A percentile compares a stretch with the other conserved stretches of the same genome.
phyloP scores from a whole-genome alignment of 2,113 vertebrate species.

The Paedocypris sp. region DNA sequence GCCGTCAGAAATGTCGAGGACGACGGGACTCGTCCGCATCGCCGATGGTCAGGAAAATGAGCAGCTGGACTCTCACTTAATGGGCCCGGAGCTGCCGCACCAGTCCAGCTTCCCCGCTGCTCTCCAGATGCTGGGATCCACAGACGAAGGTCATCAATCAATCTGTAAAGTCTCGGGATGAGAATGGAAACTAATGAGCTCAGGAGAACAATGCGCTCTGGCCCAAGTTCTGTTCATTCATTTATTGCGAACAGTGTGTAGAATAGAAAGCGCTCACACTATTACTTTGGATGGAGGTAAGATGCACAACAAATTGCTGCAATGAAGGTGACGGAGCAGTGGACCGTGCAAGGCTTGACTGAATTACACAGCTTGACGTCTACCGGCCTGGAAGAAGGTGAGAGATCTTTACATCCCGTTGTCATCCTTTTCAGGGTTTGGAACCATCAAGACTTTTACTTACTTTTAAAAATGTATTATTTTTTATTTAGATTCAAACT shows the following conservation, averaged over 20 bases:
- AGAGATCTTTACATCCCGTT: neutral
- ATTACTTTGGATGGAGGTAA: too few relatives aligned
- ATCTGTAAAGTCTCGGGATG: neutral
- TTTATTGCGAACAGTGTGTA: too few relatives aligned
- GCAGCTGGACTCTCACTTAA: slow-evolving; percentile 24
- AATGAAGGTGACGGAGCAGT: slow-evolving; percentile 10
- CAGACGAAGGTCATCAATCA: slow-evolving; percentile 27
- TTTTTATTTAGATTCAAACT: too few relatives aligned
- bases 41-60: slow-evolving; percentile 8
- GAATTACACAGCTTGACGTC: slow-evolving; percentile 18
- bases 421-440: too few relatives aligned
- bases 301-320: too few relatives aligned
- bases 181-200: slow-evolving; percentile 12
- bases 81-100: neutral
- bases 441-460: too few relatives aligned
- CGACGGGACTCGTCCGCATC: slow-evolving; percentile 13
- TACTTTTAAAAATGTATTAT: too few relatives aligned
- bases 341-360: slow-evolving; percentile 7
- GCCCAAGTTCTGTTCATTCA: slow-evolving; percentile 10
- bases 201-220: neutral
- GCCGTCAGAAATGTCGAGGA: slow-evolving; percentile 21
- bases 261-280: too few relatives aligned
- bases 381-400: slow-evolving; percentile 13
- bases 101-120: slow-evolving; percentile 23
- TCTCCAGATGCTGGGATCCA: slow-evolving; percentile 24